A percentile compares a stretch with the other conserved stretches of the same genome.
These are phyloP conservation scores for Oostethus manadensis DNA, from an alignment of 2,113 vertebrate genomes.

Conservation along the genomic window DNA sequence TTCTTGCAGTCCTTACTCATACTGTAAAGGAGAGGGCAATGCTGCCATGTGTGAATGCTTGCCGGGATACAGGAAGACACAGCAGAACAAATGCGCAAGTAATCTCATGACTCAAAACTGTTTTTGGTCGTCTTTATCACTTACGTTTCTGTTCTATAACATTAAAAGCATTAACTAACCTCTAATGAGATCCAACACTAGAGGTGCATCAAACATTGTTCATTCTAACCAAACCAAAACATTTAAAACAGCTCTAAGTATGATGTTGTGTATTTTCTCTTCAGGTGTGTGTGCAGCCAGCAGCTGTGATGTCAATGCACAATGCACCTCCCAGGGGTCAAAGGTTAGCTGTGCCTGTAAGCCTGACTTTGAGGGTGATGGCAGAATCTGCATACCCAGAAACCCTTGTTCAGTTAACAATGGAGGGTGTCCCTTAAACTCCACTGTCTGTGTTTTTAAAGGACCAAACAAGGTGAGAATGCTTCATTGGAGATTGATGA, in stretches of 20 bases:
- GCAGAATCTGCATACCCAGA: constrained; percentile 76
- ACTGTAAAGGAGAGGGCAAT: constrained; percentile 70
- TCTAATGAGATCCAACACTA: not conserved
- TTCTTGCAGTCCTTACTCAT: constrained; percentile 68
- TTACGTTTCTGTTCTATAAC: too few relatives aligned
- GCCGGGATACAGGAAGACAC: constrained; percentile 67
- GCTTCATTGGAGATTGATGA: not conserved
- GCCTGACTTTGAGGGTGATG: constrained; percentile 79
- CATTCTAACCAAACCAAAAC: too few relatives aligned
- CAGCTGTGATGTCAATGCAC: constrained; percentile 76
- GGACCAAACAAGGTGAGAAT: constrained; percentile 79
- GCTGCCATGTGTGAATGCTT: constrained; percentile 74
- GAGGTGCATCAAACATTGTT: too few relatives aligned
- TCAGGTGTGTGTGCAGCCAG: constrained; percentile 68
- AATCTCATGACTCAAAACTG: constrained; percentile 7
- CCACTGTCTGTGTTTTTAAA: constrained; percentile 76
- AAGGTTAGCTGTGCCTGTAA: constrained; percentile 77
- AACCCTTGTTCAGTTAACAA: constrained; percentile 80
- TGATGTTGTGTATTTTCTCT: not conserved
- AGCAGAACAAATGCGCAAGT: constrained; percentile 51
- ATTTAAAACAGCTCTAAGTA: not conserved
- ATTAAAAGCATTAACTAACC: not conserved
- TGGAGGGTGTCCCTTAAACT: constrained; percentile 82
- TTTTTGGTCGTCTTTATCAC: too few relatives aligned
- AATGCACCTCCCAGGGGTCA: constrained; percentile 65